Percentiles rank a stretch among this genome's conserved stretches.
Evolutionary conservation across 2,113 vertebrate genomes (phyloP).

Genomic region (Acrocephalus kingi): DNA sequence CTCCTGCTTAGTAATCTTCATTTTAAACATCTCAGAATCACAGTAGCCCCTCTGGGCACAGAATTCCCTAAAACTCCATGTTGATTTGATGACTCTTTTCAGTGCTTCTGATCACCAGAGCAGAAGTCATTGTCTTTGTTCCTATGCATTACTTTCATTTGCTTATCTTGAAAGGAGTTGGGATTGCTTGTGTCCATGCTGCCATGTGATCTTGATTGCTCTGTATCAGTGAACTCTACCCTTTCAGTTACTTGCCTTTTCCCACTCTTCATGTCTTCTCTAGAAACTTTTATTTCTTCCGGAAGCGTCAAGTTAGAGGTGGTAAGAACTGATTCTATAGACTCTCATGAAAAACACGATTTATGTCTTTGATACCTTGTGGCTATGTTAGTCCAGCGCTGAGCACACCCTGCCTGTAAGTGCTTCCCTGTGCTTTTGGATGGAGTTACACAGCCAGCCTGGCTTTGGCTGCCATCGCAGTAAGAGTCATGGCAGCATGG

Average conservation of each 20-base stretch:
- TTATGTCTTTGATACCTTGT: neutral
- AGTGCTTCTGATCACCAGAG: neutral
- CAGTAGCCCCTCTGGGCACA: neutral
- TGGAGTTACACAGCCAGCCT: neutral
- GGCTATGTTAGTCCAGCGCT: neutral
- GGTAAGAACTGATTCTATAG: neutral
- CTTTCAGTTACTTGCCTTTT: neutral
- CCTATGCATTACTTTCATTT: neutral
- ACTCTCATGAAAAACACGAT: neutral
- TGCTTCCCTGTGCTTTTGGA: fast-evolving
- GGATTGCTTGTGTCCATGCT: neutral
- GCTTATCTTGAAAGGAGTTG: neutral
- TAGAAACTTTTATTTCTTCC: neutral
- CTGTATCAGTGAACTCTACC: neutral
- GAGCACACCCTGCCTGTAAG: neutral
- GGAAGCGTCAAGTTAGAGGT: neutral
- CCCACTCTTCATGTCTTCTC: neutral
- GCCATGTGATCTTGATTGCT: neutral
- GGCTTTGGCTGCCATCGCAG: neutral
- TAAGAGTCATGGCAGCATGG: too few species aligned
- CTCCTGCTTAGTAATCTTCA: neutral
- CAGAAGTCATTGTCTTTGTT: neutral
- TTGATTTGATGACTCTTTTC: neutral
- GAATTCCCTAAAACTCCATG: neutral
- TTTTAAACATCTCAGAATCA: neutral